phyloP scores from a whole-genome alignment of 2,113 vertebrate genomes.

The Marmota monax region DNA sequence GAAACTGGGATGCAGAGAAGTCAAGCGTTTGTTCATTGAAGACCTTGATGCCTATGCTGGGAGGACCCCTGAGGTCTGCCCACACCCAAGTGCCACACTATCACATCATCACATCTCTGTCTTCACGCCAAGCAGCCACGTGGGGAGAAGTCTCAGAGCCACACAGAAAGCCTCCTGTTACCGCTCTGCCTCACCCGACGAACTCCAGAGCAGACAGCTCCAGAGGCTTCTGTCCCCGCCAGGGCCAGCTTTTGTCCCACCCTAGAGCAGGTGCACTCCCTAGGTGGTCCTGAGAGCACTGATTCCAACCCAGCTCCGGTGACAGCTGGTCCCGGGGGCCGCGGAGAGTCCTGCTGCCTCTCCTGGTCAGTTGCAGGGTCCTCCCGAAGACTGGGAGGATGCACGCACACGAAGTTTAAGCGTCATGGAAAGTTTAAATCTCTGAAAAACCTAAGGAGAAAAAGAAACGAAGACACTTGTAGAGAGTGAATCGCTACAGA shows the following conservation, averaged over 20 bases:
- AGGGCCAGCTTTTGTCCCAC: too few species aligned
- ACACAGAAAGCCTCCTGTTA: neutral
- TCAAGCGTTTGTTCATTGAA: neutral
- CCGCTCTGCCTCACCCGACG: neutral
- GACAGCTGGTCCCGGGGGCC: neutral
- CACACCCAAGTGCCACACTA: neutral
- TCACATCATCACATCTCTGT: too few species aligned
- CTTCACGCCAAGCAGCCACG: neutral
- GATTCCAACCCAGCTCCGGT: neutral
- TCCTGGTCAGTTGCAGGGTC: neutral
- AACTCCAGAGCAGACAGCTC: neutral
- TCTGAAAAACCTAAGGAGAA: neutral
- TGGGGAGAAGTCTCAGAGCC: neutral
- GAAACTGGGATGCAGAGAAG: neutral
- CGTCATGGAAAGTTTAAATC: neutral
- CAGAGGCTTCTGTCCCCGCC: neutral
- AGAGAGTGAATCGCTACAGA: neutral
- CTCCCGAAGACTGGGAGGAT: rapidly evolving
- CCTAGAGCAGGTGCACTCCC: neutral
- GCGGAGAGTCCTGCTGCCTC: neutral
- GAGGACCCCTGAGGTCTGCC: neutral
- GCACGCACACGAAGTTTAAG: neutral
- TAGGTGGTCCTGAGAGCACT: neutral
- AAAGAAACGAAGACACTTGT: neutral
- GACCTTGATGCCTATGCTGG: neutral